A percentile compares a stretch with the other conserved stretches of the same genome.
These are phyloP conservation scores for Eptesicus fuscus DNA, from an alignment of 2,113 vertebrate species.

Conservation along the genomic window DNA sequence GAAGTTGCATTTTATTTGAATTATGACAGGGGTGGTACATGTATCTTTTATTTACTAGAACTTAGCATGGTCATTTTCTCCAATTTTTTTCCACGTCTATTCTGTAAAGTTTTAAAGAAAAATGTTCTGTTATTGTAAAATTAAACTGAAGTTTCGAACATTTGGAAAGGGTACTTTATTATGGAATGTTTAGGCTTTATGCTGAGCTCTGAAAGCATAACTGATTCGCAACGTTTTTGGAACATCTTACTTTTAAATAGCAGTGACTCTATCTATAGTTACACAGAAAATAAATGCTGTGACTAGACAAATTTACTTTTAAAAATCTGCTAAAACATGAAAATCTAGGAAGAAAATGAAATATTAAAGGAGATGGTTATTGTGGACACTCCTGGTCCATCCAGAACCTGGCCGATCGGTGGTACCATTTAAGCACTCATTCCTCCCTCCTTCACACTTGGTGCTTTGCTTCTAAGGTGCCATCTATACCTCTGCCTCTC, in stretches of 20 bases:
- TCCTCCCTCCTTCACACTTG: neutral
- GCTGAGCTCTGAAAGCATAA: neutral
- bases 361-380: neutral
- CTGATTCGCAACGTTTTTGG: neutral
- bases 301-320: neutral
- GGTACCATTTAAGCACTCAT: neutral
- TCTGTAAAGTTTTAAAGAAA: neutral
- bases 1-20: conserved; percentile 12
- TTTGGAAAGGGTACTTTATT: neutral
- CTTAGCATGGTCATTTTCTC: neutral
- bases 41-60: neutral
- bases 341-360: neutral
- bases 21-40: neutral
- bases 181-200: neutral
- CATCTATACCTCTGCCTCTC: neutral
- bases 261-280: neutral
- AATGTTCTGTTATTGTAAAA: neutral
- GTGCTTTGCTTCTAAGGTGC: neutral
- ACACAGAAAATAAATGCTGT: neutral
- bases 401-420: rapidly evolving
- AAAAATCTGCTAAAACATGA: neutral
- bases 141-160: neutral
- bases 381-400: rapidly evolving
- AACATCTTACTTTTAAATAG: neutral
- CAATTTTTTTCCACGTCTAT: neutral